phyloP scores from a whole-genome alignment of 2,113 vertebrate species.

The Sylvilagus bachmani region DNA sequence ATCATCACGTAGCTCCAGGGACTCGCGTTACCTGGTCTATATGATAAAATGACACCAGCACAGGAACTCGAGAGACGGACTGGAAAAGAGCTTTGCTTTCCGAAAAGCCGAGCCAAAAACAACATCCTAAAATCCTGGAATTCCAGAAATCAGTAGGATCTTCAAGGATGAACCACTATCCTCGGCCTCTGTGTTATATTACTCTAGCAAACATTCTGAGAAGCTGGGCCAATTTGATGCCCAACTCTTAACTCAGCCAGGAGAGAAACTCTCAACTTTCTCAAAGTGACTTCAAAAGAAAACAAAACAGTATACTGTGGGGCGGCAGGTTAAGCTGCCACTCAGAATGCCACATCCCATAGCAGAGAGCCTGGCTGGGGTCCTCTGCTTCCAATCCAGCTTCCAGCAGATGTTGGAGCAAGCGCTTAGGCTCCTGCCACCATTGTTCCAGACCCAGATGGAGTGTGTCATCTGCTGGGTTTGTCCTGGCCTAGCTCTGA shows the following conservation, averaged over 20 bases:
- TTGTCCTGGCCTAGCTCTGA: too few species aligned
- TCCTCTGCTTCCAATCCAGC: too few species aligned
- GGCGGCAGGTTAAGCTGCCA: too few species aligned
- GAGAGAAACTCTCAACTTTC: not conserved
- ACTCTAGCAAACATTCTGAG: not conserved
- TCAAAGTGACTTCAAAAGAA: not conserved
- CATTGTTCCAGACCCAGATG: too few species aligned
- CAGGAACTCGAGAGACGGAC: not conserved
- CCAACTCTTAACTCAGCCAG: constrained; percentile 7
- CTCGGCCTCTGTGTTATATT: not conserved
- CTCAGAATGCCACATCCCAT: too few species aligned
- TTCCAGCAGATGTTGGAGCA: too few species aligned
- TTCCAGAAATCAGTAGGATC: not conserved
- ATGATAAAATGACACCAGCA: not conserved
- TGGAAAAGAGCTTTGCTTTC: not conserved
- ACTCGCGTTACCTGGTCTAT: not conserved
- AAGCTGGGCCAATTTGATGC: not conserved
- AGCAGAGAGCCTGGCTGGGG: too few species aligned
- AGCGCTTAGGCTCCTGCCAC: too few species aligned
- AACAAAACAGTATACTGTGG: too few species aligned
- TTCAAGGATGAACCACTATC: not conserved
- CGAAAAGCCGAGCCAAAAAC: not conserved
- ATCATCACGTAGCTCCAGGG: not conserved
- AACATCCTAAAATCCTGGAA: not conserved
- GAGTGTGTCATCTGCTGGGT: too few species aligned